phyloP scores from a whole-genome alignment of 2,888 invertebrate genomes.

The Drosophila imparisetae region DNA sequence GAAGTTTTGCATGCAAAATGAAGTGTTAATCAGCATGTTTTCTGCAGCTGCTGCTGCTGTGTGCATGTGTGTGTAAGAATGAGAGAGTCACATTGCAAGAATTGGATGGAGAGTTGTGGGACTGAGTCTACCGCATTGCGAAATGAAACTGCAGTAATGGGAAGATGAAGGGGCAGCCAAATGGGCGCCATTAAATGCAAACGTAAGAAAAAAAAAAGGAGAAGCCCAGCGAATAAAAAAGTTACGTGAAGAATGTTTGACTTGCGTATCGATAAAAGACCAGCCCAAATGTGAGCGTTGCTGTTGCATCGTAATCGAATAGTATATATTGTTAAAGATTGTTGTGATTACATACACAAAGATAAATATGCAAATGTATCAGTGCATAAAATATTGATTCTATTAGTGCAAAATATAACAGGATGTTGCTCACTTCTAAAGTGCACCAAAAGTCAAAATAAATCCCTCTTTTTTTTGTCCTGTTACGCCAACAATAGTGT shows the following conservation, averaged over 20 bases:
- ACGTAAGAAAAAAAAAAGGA: conserved; percentile 1
- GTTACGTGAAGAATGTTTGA: conserved; percentile 6
- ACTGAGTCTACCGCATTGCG: conserved; percentile 20
- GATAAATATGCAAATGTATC: neutral
- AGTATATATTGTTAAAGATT: neutral
- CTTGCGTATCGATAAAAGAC: neutral
- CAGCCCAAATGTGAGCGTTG: neutral
- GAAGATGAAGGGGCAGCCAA: conserved; percentile 9
- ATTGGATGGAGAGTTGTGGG: neutral
- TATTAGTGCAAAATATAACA: neutral
- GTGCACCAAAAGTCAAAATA: neutral
- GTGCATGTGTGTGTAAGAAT: neutral
- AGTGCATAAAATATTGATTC: neutral
- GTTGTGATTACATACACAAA: neutral
- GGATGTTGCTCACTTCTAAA: neutral
- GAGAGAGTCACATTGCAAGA: neutral
- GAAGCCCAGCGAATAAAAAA: conserved; percentile 3
- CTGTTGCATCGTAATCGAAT: neutral
- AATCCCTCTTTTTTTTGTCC: neutral
- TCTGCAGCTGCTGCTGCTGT: conserved; percentile 1
- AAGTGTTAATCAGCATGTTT: conserved; percentile 65
- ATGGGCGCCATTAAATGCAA: conserved; percentile 17
- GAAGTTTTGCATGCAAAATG: conserved; percentile 70
- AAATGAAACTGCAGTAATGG: conserved; percentile 24
- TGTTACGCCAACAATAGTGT: neutral